phyloP scores from a whole-genome alignment of 1,140 invertebrate species.

The Ostrea denselamellosa region DNA sequence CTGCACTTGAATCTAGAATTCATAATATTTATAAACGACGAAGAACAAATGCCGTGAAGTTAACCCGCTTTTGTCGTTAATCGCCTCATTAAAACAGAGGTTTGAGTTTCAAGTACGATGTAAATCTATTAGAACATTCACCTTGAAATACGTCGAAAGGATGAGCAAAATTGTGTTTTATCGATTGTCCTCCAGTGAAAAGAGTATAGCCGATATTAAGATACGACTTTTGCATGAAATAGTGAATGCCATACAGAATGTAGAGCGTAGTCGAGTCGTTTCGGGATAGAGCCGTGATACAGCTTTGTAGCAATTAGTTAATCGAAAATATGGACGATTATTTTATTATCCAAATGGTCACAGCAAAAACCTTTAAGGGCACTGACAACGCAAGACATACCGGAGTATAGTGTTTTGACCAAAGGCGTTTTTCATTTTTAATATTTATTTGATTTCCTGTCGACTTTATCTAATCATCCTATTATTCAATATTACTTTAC shows the following conservation, averaged over 20 bases:
- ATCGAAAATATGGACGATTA: too few species aligned
- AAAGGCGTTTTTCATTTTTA: too few species aligned
- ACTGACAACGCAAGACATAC: too few species aligned
- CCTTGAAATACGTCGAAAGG: slow-evolving; percentile 5
- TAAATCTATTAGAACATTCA: slow-evolving; percentile 31
- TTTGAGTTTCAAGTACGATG: not conserved
- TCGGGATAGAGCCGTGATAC: not conserved
- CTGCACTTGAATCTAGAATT: not conserved
- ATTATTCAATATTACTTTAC: too few species aligned
- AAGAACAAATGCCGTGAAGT: not conserved
- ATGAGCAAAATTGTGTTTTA: not conserved
- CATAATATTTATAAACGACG: not conserved
- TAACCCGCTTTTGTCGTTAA: slow-evolving; percentile 9
- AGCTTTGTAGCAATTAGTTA: too few species aligned
- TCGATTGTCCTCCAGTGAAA: not conserved
- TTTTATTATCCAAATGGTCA: too few species aligned
- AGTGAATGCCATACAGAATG: not conserved
- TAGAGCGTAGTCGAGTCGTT: not conserved
- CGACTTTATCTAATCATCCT: too few species aligned
- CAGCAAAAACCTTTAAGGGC: too few species aligned
- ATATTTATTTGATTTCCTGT: too few species aligned
- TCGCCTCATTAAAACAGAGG: slow-evolving; percentile 11
- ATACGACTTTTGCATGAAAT: not conserved
- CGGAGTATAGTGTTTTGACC: too few species aligned
- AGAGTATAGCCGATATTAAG: not conserved